These are phyloP conservation scores for Lepidonotus clava DNA, from an alignment of 2,888 invertebrate genomes.

Conservation along the genomic window DNA sequence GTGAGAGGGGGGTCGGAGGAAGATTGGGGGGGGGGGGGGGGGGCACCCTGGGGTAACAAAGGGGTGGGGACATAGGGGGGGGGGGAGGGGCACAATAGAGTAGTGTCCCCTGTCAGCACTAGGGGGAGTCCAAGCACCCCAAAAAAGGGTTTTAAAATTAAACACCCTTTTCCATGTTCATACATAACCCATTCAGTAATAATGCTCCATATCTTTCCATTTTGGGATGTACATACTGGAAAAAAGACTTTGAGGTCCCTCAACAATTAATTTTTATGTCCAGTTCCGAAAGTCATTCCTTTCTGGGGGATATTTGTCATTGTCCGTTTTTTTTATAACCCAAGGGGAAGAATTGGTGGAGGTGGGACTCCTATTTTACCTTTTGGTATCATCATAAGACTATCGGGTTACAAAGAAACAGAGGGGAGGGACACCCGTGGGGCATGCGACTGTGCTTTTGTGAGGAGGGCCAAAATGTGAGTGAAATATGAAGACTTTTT, in stretches of 20 bases:
- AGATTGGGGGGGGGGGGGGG: background rate
- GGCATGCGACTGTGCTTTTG: background rate
- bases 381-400: background rate
- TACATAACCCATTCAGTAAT: no score
- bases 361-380: background rate
- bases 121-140: no score
- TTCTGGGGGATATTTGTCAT: no score
- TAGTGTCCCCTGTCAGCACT: background rate
- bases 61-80: background rate
- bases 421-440: background rate
- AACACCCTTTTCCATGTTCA: no score
- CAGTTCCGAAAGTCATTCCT: no score
- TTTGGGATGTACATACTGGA: no score
- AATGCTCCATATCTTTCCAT: no score
- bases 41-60: background rate
- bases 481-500: constrained; percentile 24
- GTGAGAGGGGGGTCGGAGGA: background rate
- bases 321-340: no score
- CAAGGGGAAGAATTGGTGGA: no score
- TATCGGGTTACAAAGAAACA: background rate
- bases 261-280: no score
- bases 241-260: no score
- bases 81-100: background rate
- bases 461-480: background rate
- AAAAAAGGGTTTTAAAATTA: no score